Percentiles rank a stretch among this genome's conserved stretches.
These are phyloP conservation scores for Sycobia sp. DNA, from an alignment of 1,140 invertebrate genomes.

Conservation along the genomic window DNA sequence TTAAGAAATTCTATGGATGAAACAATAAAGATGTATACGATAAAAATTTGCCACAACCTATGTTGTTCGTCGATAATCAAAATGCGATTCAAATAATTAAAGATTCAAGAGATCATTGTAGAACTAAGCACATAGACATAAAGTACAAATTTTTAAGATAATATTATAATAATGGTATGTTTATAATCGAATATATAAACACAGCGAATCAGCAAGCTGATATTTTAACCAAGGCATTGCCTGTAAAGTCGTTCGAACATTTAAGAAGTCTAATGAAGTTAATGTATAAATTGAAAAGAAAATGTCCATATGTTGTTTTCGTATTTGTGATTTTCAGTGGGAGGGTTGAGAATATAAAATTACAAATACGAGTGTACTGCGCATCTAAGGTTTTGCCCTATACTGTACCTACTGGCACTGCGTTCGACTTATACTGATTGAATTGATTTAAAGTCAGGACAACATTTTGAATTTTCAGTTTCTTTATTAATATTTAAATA, in stretches of 20 bases:
- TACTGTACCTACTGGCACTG: too few species aligned
- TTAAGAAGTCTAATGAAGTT: constrained; percentile 4
- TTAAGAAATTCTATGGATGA: constrained; percentile 28
- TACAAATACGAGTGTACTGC: too few species aligned
- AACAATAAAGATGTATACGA: constrained; percentile 16
- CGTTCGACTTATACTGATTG: too few species aligned
- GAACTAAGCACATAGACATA: constrained; percentile 47
- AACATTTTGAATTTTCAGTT: too few species aligned
- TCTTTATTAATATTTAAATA: too few species aligned
- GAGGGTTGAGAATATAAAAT: too few species aligned
- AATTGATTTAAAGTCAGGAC: too few species aligned
- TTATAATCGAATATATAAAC: constrained; percentile 35
- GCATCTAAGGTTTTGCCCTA: too few species aligned
- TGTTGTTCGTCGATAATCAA: constrained; percentile 39
- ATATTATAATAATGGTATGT: constrained; percentile 34
- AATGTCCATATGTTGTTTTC: background rate
- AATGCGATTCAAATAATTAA: constrained; percentile 39
- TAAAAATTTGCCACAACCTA: constrained; percentile 3
- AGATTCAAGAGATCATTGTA: constrained; percentile 38
- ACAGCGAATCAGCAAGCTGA: constrained; percentile 10
- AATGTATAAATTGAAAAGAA: too few species aligned
- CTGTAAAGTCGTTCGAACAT: constrained; percentile 11
- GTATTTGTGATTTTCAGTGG: background rate
- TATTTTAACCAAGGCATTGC: too few species aligned
- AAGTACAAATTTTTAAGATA: constrained; percentile 43